phyloP scores from a whole-genome alignment of 2,797 vertebrate species.

The Serranus cabrilla region DNA sequence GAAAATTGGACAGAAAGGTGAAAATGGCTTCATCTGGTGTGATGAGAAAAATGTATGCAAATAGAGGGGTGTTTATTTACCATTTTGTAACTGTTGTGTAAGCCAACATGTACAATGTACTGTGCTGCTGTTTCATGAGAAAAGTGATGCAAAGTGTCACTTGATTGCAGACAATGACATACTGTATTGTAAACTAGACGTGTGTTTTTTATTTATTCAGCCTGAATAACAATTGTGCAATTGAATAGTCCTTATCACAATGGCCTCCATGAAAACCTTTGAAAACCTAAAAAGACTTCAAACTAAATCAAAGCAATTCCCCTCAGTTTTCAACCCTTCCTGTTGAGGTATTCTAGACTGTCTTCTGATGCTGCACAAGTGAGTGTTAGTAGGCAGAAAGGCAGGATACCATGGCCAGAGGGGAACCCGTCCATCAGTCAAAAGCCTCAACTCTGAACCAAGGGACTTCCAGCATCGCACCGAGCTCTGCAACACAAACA shows the following conservation, averaged over 20 bases:
- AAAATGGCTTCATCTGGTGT: slow-evolving; percentile 36
- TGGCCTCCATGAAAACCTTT: background rate
- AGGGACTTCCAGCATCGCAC: slow-evolving; percentile 65
- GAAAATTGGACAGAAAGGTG: slow-evolving; percentile 50
- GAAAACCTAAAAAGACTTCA: slow-evolving; percentile 2
- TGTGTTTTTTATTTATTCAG: background rate
- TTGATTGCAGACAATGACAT: slow-evolving; percentile 14
- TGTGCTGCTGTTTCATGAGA: slow-evolving; percentile 9
- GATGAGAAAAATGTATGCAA: slow-evolving; percentile 15
- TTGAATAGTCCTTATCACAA: background rate
- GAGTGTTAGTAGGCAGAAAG: slow-evolving; percentile 48
- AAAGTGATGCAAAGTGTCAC: slow-evolving; percentile 28
- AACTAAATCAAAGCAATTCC: slow-evolving; percentile 55
- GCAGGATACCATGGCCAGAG: slow-evolving; percentile 62
- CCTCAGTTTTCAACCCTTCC: slow-evolving; percentile 39
- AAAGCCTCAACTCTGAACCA: slow-evolving; percentile 67
- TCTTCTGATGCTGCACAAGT: slow-evolving; percentile 50
- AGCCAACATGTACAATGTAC: background rate
- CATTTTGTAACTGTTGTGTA: background rate
- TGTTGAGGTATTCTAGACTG: slow-evolving; percentile 46
- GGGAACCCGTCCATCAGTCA: slow-evolving; percentile 74
- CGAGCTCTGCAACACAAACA: slow-evolving; percentile 67
- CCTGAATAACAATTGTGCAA: slow-evolving; percentile 10
- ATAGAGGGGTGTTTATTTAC: slow-evolving; percentile 26
- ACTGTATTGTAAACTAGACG: slow-evolving; percentile 6